phyloP scores from a whole-genome alignment of 2,888 invertebrate species.

The Eupithecia vulgata region DNA sequence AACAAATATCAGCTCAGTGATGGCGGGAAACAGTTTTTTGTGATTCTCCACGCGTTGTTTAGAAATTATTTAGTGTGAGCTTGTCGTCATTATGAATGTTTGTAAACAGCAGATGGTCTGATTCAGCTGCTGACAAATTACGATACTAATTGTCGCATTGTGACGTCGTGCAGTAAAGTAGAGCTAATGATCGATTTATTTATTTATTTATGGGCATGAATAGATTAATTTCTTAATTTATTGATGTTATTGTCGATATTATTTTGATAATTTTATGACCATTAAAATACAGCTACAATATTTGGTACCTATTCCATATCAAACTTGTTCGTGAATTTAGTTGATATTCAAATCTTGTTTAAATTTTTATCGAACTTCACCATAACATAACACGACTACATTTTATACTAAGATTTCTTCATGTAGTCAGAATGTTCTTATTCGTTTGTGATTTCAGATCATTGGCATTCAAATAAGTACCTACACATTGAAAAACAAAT shows the following conservation, averaged over 20 bases:
- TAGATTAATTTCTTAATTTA: background rate
- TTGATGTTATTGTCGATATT: background rate
- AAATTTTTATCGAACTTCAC: background rate
- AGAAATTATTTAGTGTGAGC: constrained; percentile 68
- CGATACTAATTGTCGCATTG: constrained; percentile 44
- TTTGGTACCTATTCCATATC: background rate
- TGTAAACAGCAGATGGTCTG: constrained; percentile 64
- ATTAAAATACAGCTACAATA: background rate
- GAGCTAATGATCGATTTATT: constrained; percentile 49
- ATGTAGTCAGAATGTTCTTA: background rate
- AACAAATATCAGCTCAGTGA: constrained; percentile 71
- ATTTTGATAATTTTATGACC: background rate
- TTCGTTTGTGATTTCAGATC: no score
- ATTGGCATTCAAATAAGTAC: no score
- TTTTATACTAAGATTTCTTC: background rate
- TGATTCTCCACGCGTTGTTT: constrained; percentile 78
- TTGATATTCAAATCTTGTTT: background rate
- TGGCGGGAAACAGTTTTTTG: constrained; percentile 75
- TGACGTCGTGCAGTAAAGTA: constrained; percentile 36
- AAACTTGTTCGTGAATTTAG: background rate
- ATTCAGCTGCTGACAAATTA: constrained; percentile 62
- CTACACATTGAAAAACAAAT: background rate
- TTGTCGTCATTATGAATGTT: constrained; percentile 59
- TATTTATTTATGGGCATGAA: constrained; percentile 48
- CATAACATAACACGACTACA: background rate